These are phyloP conservation scores for Trypoxylon attenuatum DNA, from an alignment of 2,888 invertebrate genomes.

Conservation along the genomic window DNA sequence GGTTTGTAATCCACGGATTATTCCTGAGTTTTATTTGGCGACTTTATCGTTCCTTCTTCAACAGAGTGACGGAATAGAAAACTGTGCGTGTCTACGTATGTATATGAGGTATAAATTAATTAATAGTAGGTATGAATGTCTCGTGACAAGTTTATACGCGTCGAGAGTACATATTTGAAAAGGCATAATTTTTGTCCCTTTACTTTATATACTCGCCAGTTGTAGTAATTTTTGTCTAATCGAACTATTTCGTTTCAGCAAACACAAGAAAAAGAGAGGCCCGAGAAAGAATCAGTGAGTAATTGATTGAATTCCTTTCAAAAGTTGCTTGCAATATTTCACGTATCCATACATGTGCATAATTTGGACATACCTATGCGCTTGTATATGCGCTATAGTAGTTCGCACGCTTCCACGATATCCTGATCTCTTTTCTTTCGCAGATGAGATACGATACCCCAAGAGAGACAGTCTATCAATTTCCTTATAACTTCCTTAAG, in stretches of 20 bases:
- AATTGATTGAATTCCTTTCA: conserved; percentile 22
- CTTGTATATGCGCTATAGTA: too few relatives aligned
- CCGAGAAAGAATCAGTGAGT: conserved; percentile 69
- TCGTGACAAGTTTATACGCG: conserved; percentile 5
- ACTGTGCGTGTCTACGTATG: conserved; percentile 19
- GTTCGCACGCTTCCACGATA: too few relatives aligned
- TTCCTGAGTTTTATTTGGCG: conserved; percentile 37
- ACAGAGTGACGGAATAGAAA: conserved; percentile 15
- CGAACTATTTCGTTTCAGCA: conserved; percentile 66
- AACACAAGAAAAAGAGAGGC: conserved; percentile 70
- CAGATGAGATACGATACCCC: too few relatives aligned
- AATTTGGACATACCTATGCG: too few relatives aligned
- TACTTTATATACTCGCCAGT: conserved; percentile 23
- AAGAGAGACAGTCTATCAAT: not conserved
- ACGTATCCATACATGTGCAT: too few relatives aligned
- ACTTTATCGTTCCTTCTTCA: conserved; percentile 16
- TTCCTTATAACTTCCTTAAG: conserved; percentile 6
- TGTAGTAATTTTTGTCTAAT: too few relatives aligned
- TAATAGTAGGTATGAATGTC: conserved; percentile 18
- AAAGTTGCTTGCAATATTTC: too few relatives aligned
- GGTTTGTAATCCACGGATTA: conserved; percentile 40
- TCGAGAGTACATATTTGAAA: conserved; percentile 8
- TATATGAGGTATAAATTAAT: conserved; percentile 25
- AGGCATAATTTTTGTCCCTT: conserved; percentile 54
- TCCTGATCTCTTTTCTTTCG: not conserved